A percentile compares a stretch with the other conserved stretches of the same genome.
These are phyloP conservation scores for Pomatostomus ruficeps DNA, from an alignment of 2,113 vertebrate species.

Conservation along the genomic window DNA sequence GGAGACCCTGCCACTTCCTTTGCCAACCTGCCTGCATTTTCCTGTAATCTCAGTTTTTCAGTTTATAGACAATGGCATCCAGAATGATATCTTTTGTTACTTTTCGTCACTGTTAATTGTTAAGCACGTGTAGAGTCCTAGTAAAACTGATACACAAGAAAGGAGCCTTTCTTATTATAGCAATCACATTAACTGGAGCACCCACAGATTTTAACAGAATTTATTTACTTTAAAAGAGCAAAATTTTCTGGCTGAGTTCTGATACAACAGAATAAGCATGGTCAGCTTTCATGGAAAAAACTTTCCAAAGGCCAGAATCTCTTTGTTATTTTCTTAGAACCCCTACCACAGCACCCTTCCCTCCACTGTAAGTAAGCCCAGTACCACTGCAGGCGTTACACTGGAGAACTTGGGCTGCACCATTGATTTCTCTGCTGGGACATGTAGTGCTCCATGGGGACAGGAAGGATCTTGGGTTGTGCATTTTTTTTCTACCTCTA, in stretches of 20 bases:
- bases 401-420: background rate
- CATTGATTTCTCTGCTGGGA: background rate
- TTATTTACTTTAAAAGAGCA: background rate
- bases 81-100: background rate
- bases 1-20: background rate
- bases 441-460: background rate
- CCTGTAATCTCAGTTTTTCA: background rate
- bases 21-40: background rate
- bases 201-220: background rate
- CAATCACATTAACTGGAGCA: background rate
- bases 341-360: background rate
- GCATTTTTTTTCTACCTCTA: background rate
- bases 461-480: background rate
- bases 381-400: background rate
- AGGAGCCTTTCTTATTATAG: background rate
- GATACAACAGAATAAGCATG: background rate
- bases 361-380: fast-evolving
- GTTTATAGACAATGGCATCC: background rate
- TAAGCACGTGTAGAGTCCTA: background rate
- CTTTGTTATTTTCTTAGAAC: background rate
- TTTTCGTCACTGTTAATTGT: background rate
- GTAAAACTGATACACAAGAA: background rate
- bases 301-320: background rate
- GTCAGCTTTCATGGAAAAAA: background rate
- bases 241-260: background rate